These are phyloP conservation scores for Tipula helvola DNA, from an alignment of 2,888 invertebrate genomes.

Conservation along the genomic window DNA sequence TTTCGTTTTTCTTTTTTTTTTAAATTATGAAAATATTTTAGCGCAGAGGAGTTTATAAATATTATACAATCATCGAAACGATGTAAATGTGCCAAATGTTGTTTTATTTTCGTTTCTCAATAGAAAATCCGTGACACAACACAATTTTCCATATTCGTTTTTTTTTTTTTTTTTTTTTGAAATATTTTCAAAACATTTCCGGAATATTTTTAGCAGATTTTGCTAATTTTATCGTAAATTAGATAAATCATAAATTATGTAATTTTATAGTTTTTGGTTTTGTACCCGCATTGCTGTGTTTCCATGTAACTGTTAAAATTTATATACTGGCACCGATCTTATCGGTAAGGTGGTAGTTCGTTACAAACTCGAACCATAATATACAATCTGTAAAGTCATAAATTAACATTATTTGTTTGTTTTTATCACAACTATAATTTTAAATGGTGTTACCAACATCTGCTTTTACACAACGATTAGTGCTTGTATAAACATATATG, in stretches of 20 bases:
- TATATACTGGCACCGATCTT: not conserved
- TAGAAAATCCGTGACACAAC: not conserved
- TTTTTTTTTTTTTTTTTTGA: too few relatives aligned
- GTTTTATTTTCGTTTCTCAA: not conserved
- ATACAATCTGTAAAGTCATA: not conserved
- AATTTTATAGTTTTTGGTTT: not conserved
- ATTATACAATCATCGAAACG: not conserved
- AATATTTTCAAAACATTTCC: not conserved
- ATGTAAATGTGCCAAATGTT: not conserved
- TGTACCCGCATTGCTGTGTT: not conserved
- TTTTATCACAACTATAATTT: not conserved
- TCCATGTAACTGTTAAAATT: not conserved
- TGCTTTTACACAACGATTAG: not conserved
- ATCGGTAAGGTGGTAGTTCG: not conserved
- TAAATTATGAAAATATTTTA: not conserved
- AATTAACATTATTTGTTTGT: not conserved
- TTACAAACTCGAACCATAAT: not conserved
- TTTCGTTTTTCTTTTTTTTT: not conserved
- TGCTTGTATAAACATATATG: not conserved
- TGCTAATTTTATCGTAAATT: not conserved
- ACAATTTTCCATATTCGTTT: not conserved
- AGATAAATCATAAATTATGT: not conserved
- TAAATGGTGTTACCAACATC: not conserved
- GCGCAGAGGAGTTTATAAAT: not conserved
- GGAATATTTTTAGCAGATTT: not conserved